Evolutionary conservation across 2,888 invertebrate genomes (phyloP).

Genomic region (Chrysotoxum bicinctum): DNA sequence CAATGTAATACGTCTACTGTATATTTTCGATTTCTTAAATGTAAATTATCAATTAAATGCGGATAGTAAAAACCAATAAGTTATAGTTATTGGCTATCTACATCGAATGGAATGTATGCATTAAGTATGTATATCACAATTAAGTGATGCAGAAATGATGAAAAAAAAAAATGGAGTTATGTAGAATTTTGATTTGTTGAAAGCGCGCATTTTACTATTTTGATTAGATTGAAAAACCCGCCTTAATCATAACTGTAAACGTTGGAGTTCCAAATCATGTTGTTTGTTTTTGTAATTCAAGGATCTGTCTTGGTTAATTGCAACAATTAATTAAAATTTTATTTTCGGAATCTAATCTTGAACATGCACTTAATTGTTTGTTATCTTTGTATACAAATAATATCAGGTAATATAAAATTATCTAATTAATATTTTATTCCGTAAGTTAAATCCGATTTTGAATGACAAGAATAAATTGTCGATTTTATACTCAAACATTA

Average conservation of each 20-base stretch:
- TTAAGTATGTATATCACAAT: not conserved
- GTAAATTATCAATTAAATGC: constrained; percentile 3
- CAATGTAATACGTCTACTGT: not conserved
- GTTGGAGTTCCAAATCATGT: not conserved
- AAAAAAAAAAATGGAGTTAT: no score
- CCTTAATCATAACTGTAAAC: no score
- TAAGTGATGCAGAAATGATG: constrained; percentile 3
- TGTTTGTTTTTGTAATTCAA: not conserved
- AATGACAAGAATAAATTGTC: no score
- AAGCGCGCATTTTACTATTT: not conserved
- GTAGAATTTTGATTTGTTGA: not conserved
- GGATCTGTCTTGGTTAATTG: not conserved
- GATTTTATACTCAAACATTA: no score
- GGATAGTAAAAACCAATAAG: not conserved
- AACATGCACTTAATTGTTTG: not conserved
- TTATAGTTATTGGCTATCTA: not conserved
- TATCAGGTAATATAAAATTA: no score
- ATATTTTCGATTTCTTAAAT: not conserved
- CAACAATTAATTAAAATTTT: not conserved
- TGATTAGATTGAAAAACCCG: no score
- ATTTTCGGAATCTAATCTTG: not conserved
- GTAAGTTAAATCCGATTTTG: no score
- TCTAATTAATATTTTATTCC: no score
- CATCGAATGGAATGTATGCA: not conserved
- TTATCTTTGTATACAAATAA: not conserved